Evolutionary conservation across 37 sponge, comb jelly and placozoan genomes (phyloP).

Genomic region (Halichondria panicea): DNA sequence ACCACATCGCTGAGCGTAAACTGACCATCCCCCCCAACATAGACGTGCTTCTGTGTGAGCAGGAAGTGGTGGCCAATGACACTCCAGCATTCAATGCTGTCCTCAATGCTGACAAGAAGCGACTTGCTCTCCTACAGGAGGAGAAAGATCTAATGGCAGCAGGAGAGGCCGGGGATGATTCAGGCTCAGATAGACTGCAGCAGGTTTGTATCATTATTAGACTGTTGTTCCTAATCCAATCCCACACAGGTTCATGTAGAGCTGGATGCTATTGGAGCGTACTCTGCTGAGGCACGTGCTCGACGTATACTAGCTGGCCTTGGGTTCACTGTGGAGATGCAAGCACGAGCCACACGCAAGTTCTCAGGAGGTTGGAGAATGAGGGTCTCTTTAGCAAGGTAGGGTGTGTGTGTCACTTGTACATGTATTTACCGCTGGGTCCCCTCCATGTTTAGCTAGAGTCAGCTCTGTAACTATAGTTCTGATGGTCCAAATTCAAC

Average conservation of each 20-base stretch:
- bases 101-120: slow-evolving; percentile 82
- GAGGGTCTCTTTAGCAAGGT: slow-evolving; percentile 99
- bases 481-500: too few relatives aligned
- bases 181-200: slow-evolving; percentile 42
- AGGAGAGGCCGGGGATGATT: slow-evolving; percentile 74
- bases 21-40: slow-evolving; percentile 89
- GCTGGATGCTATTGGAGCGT: slow-evolving; percentile 93
- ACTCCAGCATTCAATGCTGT: slow-evolving; percentile 91
- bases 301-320: slow-evolving; percentile 93
- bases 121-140: slow-evolving; percentile 76
- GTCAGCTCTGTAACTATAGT: neutral
- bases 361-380: slow-evolving; percentile 99
- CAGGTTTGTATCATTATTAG: slow-evolving; percentile 16
- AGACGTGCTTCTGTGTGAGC: slow-evolving; percentile 93
- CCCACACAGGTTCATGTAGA: slow-evolving; percentile 73
- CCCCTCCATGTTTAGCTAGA: neutral
- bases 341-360: slow-evolving; percentile 84
- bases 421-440: neutral
- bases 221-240: neutral
- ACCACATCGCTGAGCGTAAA: slow-evolving; percentile 90
- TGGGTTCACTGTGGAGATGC: slow-evolving; percentile 96
- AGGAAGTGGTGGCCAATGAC: slow-evolving; percentile 89
- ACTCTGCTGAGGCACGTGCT: slow-evolving; percentile 90
- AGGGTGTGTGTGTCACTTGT: neutral
- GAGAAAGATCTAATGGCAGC: slow-evolving; percentile 52